phyloP scores from a whole-genome alignment of 2,888 invertebrate species.

The Yponomeuta sedellus region DNA sequence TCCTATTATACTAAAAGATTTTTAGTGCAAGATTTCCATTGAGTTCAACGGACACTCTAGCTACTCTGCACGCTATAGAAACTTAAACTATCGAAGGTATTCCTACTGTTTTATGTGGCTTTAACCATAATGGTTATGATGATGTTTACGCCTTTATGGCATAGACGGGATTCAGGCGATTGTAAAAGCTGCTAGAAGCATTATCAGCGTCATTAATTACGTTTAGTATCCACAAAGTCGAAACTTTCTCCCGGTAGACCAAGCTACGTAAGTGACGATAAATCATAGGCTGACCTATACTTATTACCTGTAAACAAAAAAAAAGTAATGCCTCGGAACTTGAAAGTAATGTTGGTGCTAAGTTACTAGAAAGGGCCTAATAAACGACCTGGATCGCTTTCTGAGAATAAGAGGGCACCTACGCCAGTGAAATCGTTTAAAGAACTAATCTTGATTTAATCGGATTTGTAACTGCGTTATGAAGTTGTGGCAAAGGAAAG shows the following conservation, averaged over 20 bases:
- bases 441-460: neutral
- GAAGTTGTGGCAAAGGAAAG: too few species aligned
- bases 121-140: neutral
- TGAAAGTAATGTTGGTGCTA: neutral
- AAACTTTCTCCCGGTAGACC: slow-evolving; percentile 11
- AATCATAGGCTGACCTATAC: slow-evolving; percentile 5
- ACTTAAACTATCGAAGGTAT: neutral
- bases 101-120: neutral
- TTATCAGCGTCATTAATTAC: slow-evolving; percentile 12
- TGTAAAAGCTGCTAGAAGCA: neutral
- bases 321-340: neutral
- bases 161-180: neutral
- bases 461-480: too few species aligned
- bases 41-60: too few species aligned
- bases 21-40: too few species aligned
- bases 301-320: slow-evolving; percentile 3
- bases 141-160: neutral
- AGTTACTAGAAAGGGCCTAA: neutral
- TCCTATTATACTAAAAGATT: too few species aligned
- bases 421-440: neutral
- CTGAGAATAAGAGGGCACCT: neutral
- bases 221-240: slow-evolving; percentile 12
- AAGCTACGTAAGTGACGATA: neutral
- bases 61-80: too few species aligned
- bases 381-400: neutral